phyloP scores from a whole-genome alignment of 2,888 invertebrate genomes.

The Phortica okadai region DNA sequence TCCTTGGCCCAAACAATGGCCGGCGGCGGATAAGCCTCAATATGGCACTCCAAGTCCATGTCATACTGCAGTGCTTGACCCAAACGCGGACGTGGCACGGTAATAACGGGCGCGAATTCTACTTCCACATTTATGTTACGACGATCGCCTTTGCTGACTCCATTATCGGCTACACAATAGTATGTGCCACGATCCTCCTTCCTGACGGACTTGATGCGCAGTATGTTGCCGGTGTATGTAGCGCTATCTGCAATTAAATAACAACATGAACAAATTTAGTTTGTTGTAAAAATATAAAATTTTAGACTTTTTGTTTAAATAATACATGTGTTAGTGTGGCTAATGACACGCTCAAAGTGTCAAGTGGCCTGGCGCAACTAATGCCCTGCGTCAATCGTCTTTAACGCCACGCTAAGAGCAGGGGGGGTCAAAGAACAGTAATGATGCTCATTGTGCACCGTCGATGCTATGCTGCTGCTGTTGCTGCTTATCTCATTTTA shows the following conservation, averaged over 20 bases:
- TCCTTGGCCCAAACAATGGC: constrained; percentile 95
- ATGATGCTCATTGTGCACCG: constrained; percentile 23
- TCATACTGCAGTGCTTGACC: constrained; percentile 94
- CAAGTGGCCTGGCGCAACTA: constrained; percentile 43
- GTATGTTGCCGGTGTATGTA: constrained; percentile 84
- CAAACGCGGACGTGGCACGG: constrained; percentile 88
- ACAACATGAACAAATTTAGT: neutral
- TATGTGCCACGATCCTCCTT: constrained; percentile 95
- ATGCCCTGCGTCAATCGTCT: neutral
- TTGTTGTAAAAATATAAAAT: constrained; percentile 31
- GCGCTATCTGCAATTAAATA: constrained; percentile 72
- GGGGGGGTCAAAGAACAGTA: neutral
- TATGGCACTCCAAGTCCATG: constrained; percentile 95
- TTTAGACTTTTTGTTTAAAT: neutral
- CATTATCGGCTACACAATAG: constrained; percentile 94
- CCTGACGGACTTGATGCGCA: constrained; percentile 86
- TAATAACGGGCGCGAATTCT: constrained; percentile 91
- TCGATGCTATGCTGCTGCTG: neutral
- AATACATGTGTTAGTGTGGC: constrained; percentile 15
- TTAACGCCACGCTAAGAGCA: neutral
- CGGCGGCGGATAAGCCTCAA: constrained; percentile 95
- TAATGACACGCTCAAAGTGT: constrained; percentile 37
- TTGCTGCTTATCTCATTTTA: constrained; percentile 11
- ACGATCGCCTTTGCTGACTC: constrained; percentile 89
- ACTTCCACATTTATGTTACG: constrained; percentile 93